These are phyloP conservation scores for Catharus bicknelli DNA, from an alignment of 2,113 vertebrate species.

Conservation along the genomic window DNA sequence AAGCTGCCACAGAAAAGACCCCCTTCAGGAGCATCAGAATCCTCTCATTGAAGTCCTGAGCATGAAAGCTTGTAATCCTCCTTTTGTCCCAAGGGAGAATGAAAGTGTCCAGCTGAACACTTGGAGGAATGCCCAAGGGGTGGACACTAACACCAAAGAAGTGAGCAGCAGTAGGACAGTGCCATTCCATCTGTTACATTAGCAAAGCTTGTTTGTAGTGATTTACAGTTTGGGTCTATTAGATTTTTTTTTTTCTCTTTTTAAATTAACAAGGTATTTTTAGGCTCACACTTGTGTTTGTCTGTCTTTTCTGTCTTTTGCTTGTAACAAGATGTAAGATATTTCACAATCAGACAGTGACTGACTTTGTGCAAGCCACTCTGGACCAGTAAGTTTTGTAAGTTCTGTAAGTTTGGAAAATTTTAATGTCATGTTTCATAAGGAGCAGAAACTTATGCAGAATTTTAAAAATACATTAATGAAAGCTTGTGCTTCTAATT, in stretches of 20 bases:
- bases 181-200: background rate
- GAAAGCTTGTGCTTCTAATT: background rate
- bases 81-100: background rate
- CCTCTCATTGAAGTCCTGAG: background rate
- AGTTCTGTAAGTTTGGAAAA: background rate
- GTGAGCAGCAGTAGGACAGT: background rate
- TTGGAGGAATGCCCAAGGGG: accelerated
- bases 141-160: background rate
- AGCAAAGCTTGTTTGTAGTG: background rate
- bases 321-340: background rate
- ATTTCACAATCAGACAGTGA: background rate
- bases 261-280: background rate
- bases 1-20: background rate
- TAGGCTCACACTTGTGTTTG: background rate
- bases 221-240: background rate
- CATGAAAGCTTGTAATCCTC: background rate
- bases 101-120: background rate
- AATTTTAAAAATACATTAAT: background rate
- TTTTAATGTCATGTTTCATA: background rate
- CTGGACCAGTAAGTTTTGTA: background rate
- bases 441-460: background rate
- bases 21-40: background rate
- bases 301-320: background rate
- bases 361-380: background rate
- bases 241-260: background rate